Evolutionary conservation across 2,888 invertebrate species (phyloP), one percentile per base, ranked within the genome.

Genomic region (Plemyria rubiginata): DNA sequence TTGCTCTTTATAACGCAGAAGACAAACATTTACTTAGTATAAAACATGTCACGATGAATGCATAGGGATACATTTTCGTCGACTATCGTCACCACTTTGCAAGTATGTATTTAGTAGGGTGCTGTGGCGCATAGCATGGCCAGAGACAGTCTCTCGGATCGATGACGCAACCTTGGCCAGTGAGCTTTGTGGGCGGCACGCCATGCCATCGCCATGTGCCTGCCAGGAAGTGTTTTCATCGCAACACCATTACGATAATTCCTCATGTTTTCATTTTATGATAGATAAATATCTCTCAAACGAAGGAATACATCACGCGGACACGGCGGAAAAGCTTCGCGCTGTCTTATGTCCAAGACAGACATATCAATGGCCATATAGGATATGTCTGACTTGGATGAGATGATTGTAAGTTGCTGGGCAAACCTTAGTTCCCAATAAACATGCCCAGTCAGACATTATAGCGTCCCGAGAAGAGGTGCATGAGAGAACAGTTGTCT

Each of bases 111-210:
- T 45, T 45, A 32, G 43, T 46, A 49, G 52, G 48, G 48, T 60
- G 52, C 52, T 55, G 56, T 67, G 62, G 63, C 28, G 36, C 57
- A 56, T 56, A 54, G 56, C 49, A 46, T 48, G 49, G 28, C 29
- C 7, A 49, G 53, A 51, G 62, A 55, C 43, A n/a, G 15, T 16
- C 62, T 7, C 11, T 48, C 76, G 72, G 79, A 84, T 85, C 84
- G 81, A 86, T 84, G 84, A 76, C 78, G 82, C 76, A 84, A 82
- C 83, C 85, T 86, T 83, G 83, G 75, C 65, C 68, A 69, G 61
- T 40, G 62, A 68, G 68, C 62, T 74, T 76, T 70, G 84, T 83
- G 79, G 84, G 86, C 83, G 85, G 60, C 60, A 57, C 60, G 65
- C 43, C 48, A 54, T 57, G 73, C 65, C 62, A 56, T 53, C 60